Conservation (phyloP, 2,888 invertebrate genomes). For the Yponomeuta evonymella region DNA sequence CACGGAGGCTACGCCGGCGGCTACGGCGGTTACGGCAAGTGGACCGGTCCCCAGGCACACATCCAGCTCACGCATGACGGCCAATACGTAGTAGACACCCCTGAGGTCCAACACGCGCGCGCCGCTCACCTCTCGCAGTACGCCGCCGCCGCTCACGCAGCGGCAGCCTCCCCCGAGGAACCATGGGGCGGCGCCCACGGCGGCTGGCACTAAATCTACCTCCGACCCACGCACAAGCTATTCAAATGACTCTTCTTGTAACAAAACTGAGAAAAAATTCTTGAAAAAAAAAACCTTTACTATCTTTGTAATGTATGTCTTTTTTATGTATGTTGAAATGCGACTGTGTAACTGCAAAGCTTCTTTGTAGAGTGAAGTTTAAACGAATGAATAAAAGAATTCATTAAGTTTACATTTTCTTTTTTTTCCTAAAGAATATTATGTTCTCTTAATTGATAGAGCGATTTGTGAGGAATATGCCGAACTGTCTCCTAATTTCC, state of each 20-base stretch:
- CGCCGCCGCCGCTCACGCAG: constrained; percentile 64
- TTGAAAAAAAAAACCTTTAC: constrained; percentile 40
- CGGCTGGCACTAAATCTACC: constrained; percentile 64
- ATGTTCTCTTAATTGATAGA: no score
- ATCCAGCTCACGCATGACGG: constrained; percentile 72
- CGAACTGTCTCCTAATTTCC: no score
- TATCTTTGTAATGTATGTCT: constrained; percentile 31
- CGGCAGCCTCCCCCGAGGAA: constrained; percentile 64
- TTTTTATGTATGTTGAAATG: constrained; percentile 62
- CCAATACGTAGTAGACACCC: constrained; percentile 69
- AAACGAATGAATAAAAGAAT: constrained; percentile 63
- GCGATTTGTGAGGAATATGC: no score
- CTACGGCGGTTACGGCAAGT: constrained; percentile 66
- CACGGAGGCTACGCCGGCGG: constrained; percentile 36
- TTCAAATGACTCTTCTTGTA: constrained; percentile 11
- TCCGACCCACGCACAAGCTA: constrained; percentile 32
- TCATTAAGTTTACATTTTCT: constrained; percentile 42
- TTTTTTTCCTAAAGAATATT: constrained; percentile 25
- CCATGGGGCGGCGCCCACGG: constrained; percentile 53
- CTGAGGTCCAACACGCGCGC: constrained; percentile 68
- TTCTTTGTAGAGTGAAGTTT: constrained; percentile 65
- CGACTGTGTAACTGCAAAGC: constrained; percentile 60
- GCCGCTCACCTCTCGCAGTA: constrained; percentile 62
- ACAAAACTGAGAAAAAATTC: constrained; percentile 1
- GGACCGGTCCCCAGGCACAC: constrained; percentile 66